phyloP scores from a whole-genome alignment of 2,888 invertebrate genomes.

The Apodemia mormo region DNA sequence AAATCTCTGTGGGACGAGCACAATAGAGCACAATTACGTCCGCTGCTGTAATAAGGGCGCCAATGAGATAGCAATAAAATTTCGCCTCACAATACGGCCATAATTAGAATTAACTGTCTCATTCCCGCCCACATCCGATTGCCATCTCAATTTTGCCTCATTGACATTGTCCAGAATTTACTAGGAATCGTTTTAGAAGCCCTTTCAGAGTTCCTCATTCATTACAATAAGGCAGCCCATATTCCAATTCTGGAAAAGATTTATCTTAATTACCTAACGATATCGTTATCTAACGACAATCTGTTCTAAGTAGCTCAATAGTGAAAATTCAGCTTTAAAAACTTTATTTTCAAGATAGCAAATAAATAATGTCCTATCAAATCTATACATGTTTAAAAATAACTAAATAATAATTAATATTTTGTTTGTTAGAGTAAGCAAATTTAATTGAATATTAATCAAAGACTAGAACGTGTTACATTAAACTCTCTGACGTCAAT shows the following conservation, averaged over 20 bases:
- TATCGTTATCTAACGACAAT: neutral
- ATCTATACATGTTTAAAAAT: too few species aligned
- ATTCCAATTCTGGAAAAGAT: neutral
- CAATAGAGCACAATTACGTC: slow-evolving; percentile 75
- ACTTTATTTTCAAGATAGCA: too few species aligned
- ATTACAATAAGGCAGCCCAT: slow-evolving; percentile 11
- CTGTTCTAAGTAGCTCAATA: neutral
- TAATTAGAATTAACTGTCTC: slow-evolving; percentile 81
- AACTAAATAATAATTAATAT: too few species aligned
- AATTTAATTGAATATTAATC: too few species aligned
- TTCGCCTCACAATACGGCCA: slow-evolving; percentile 72
- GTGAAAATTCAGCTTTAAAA: too few species aligned
- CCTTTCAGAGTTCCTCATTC: slow-evolving; percentile 11
- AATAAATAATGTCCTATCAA: too few species aligned
- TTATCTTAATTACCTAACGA: neutral
- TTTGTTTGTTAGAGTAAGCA: too few species aligned
- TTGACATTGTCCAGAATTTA: slow-evolving; percentile 53
- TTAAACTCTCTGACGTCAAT: too few species aligned
- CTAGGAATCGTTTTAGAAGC: slow-evolving; percentile 23
- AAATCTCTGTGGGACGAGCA: slow-evolving; percentile 57
- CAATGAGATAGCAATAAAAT: slow-evolving; percentile 81
- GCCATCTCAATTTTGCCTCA: slow-evolving; percentile 57
- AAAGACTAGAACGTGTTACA: too few species aligned
- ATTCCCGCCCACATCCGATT: slow-evolving; percentile 72
- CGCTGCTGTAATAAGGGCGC: slow-evolving; percentile 64